These are phyloP conservation scores for Poeciliopsis infans DNA, from an alignment of 2,797 vertebrate genomes.

Conservation along the genomic window DNA sequence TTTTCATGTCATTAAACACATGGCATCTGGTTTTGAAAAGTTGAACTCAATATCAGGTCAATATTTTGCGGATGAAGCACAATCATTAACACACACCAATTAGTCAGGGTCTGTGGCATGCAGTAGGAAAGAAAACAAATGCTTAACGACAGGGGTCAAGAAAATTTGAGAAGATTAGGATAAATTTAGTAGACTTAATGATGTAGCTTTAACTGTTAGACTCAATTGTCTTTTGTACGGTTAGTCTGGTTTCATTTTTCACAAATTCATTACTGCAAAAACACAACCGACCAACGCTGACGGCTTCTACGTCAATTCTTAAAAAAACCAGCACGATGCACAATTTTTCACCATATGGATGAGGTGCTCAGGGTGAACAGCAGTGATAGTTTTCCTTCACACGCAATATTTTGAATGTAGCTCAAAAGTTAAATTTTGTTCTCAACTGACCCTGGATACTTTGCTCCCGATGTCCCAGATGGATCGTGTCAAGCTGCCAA, in stretches of 20 bases:
- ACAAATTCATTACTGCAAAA: not conserved
- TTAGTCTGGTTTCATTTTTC: not conserved
- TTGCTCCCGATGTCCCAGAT: not conserved
- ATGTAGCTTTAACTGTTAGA: not conserved
- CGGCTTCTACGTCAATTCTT: not conserved
- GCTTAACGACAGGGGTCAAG: not conserved
- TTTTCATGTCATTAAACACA: too few species aligned
- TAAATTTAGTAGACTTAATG: slow-evolving; percentile 12
- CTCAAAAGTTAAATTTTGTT: not conserved
- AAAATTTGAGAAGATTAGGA: not conserved
- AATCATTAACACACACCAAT: slow-evolving; percentile 21
- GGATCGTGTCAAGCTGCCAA: not conserved
- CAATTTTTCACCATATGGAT: not conserved
- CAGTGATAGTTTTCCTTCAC: not conserved
- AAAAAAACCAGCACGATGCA: not conserved
- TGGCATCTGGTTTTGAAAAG: slow-evolving; percentile 35
- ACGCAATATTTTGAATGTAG: not conserved
- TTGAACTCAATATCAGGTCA: not conserved
- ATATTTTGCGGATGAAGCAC: not conserved
- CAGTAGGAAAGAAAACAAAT: not conserved
- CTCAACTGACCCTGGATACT: not conserved
- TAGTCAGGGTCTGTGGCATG: not conserved
- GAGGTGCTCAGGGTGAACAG: not conserved
- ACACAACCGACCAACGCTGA: not conserved
- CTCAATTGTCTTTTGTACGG: not conserved